A percentile compares a stretch with the other conserved stretches of the same genome.
phyloP scores from a whole-genome alignment of 2,888 invertebrate species.

The Gnatocerus cornutus region DNA sequence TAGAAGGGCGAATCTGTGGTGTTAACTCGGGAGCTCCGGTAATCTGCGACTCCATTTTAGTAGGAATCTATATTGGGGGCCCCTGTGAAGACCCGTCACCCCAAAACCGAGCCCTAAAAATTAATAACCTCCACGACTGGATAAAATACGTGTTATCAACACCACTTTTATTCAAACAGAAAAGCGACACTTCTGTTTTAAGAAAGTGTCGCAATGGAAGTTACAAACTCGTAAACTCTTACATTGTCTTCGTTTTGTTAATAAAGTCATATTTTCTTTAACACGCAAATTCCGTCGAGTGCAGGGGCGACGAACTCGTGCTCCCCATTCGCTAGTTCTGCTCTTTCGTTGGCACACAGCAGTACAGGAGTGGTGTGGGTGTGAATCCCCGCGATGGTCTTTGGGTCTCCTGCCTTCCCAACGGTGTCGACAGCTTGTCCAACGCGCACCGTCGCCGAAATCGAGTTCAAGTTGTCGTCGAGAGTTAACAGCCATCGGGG shows the following conservation, averaged over 20 bases:
- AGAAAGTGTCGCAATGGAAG: background rate
- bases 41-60: background rate
- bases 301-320: constrained; percentile 93
- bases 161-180: background rate
- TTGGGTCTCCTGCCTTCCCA: constrained; percentile 99
- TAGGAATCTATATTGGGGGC: background rate
- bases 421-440: constrained; percentile 98
- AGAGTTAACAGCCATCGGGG: constrained; percentile 98
- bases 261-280: constrained; percentile 8
- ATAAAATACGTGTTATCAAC: background rate
- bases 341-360: constrained; percentile 95
- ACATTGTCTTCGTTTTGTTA: too few relatives aligned
- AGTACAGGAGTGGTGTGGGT: constrained; percentile 99
- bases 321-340: constrained; percentile 98
- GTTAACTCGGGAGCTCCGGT: constrained; percentile 11
- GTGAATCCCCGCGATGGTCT: constrained; percentile 99
- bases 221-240: background rate
- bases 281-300: constrained; percentile 98
- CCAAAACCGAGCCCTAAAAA: background rate
- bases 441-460: constrained; percentile 92
- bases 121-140: background rate
- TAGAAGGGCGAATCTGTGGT: constrained; percentile 2
- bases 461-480: constrained; percentile 92
- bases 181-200: background rate
- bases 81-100: background rate